Evolutionary conservation across 1,140 invertebrate genomes (phyloP).

Genomic region (Chelonus insularis): DNA sequence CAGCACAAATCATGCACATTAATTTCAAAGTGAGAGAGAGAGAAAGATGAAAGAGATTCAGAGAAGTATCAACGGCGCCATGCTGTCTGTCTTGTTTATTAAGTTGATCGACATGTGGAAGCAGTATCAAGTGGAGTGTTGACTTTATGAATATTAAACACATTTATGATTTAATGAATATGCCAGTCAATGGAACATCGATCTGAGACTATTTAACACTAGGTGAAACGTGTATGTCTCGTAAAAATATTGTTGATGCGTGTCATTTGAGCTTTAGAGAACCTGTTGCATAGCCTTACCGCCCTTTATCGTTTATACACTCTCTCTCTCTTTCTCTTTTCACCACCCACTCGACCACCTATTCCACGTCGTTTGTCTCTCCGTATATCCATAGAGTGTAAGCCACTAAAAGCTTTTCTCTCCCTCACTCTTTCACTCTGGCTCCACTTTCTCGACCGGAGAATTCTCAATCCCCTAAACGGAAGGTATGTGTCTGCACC

Average conservation of each 20-base stretch:
- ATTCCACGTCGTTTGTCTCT: slow-evolving; percentile 30
- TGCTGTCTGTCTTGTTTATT: slow-evolving; percentile 6
- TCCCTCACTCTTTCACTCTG: neutral
- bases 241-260: slow-evolving; percentile 30
- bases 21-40: neutral
- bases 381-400: slow-evolving; percentile 32
- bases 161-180: neutral
- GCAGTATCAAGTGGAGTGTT: neutral
- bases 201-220: neutral
- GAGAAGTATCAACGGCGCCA: neutral
- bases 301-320: slow-evolving; percentile 18
- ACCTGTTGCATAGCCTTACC: slow-evolving; percentile 45
- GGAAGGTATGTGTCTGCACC: slow-evolving; percentile 37
- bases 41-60: neutral
- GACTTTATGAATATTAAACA: slow-evolving; percentile 7
- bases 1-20: slow-evolving; percentile 8
- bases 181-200: neutral
- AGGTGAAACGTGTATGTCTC: neutral
- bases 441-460: neutral
- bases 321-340: slow-evolving; percentile 30
- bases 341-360: slow-evolving; percentile 27
- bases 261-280: slow-evolving; percentile 46
- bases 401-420: slow-evolving; percentile 18
- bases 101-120: slow-evolving; percentile 9
- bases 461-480: neutral